Base-by-base conservation (phyloP, 2,797 vertebrate genomes). In the Diglossa cyanea region DNA sequence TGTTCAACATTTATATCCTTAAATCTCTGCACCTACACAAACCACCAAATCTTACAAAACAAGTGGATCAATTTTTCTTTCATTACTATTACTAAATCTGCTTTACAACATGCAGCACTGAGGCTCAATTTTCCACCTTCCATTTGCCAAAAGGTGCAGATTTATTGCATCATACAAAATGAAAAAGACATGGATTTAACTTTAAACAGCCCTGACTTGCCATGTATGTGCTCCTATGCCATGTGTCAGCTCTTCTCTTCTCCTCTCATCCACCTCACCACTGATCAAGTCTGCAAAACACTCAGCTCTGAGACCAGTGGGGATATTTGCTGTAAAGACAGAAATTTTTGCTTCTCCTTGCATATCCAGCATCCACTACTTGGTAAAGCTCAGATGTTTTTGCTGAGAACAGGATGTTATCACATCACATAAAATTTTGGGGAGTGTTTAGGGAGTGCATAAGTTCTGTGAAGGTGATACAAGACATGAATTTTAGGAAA, bases 41-140 rank as follows among this genome's bases (percentile, higher is more conserved):
- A 93, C 19, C 23, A 88, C 62, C 30, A 80, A 87, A 66, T 58
- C 66, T 83, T 81, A 44, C 72, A 94, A 83, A 54, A 45, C 33
- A 78, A 66, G 40, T 93, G 68, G 61, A 79, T 83, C 71, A 70
- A 68, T 94, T 95, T 86, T 95, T 93, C 71, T 89, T 85, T 83
- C 88, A 80, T 67, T 80, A 35, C 88, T 90, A 62, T 86, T 89
- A 68, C 51, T 92, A 86, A 91, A 83, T 75, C 72, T 85, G 24
- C 62, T 78, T 88, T 93, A 92, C 5, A 4, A 70, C 33, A 45
- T 16, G 42, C 47, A 78, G 62, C 1, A 2, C 57, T n/a, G 47
- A 83, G 47, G 40, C 65, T 87, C 37, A 61, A 11, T 61, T 71
- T 93, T 24, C 25, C 42, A 85, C 33, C 5, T 17, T 62, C 55